Evolutionary conservation across 2,888 invertebrate genomes (phyloP), one percentile per base, ranked within the genome.

Genomic region (Laothoe populi): DNA sequence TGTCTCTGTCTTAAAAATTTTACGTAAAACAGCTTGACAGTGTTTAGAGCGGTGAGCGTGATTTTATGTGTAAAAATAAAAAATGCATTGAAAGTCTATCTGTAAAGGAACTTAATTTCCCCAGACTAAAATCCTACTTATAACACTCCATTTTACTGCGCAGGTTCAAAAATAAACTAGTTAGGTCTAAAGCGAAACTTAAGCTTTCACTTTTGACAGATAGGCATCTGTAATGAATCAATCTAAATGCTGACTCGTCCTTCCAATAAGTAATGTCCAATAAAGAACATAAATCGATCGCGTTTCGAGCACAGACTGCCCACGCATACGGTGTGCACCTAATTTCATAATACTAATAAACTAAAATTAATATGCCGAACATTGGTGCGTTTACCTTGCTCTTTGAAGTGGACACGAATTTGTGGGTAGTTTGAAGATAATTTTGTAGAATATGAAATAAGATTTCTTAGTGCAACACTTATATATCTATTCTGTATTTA

Each of bases 321-420:
- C 26, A 49, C 49, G 49, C 26, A 7, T 26, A 44, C 44, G 44
- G 21, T 16, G 16, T 8, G 24, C 26, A 24, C 49, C 26, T 3
- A 49, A 49, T 49, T 49, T 49, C 49, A 49, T 49, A 49, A 49
- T 7, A 49, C 49, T 49, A 49, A 49, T 49, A 49, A 49, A 49
- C 49, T 49, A 46, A 26, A 49, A 49, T 49, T 49, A 48, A 48
- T 24, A 8, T 7, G 26, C 49, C 16, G 7, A 24, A 26, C n/a
- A 8, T 49, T 26, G 49, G 49, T 48, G 48, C 48, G 24, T 24
- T 49, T 49, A 49, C 49, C 48, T 26, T 49, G 26, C 24, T 24
- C 10, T 49, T 23, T 44, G n/a, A 21, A 4, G n/a, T n/a, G 24
- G 5, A 24, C n/a, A 16, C 7, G 26, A 44, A 44, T 5, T 44